Percentiles rank a stretch among this genome's conserved stretches.
Evolutionary conservation across 2,888 invertebrate species (phyloP).

Genomic region (Acleris literana): DNA sequence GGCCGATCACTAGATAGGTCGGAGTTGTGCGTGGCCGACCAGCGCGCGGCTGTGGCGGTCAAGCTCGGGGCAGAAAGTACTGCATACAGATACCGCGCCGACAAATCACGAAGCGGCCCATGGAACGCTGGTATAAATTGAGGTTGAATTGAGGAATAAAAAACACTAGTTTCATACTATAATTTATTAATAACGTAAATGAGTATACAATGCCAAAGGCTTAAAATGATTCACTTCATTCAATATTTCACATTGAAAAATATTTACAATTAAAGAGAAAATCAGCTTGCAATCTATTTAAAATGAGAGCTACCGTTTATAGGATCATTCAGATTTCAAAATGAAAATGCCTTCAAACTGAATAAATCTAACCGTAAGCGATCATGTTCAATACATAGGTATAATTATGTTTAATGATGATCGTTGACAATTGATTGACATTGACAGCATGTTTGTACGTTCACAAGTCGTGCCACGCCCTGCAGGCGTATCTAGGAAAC

Average conservation of each 20-base stretch:
- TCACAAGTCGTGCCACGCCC: neutral
- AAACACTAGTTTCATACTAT: constrained; percentile 75
- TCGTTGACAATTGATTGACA: neutral
- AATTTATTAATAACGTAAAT: constrained; percentile 84
- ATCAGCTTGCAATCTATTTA: constrained; percentile 75
- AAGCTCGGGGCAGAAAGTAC: too few species aligned
- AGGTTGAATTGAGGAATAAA: constrained; percentile 40
- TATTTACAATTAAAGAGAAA: constrained; percentile 80
- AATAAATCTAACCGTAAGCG: too few species aligned
- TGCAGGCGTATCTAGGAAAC: neutral
- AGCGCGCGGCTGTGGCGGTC: too few species aligned
- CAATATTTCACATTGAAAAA: constrained; percentile 76
- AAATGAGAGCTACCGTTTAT: constrained; percentile 42
- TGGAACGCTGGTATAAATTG: too few species aligned
- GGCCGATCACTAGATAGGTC: too few species aligned
- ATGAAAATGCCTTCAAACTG: too few species aligned
- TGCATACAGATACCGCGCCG: too few species aligned
- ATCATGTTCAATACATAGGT: too few species aligned
- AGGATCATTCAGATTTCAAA: neutral
- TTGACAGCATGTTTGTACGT: neutral
- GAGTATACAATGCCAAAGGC: constrained; percentile 84
- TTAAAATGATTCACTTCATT: constrained; percentile 82
- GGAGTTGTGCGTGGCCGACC: too few species aligned
- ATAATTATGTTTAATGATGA: neutral
- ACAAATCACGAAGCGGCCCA: too few species aligned